phyloP scores from a whole-genome alignment of 2,888 invertebrate species.

The Panopea generosa region DNA sequence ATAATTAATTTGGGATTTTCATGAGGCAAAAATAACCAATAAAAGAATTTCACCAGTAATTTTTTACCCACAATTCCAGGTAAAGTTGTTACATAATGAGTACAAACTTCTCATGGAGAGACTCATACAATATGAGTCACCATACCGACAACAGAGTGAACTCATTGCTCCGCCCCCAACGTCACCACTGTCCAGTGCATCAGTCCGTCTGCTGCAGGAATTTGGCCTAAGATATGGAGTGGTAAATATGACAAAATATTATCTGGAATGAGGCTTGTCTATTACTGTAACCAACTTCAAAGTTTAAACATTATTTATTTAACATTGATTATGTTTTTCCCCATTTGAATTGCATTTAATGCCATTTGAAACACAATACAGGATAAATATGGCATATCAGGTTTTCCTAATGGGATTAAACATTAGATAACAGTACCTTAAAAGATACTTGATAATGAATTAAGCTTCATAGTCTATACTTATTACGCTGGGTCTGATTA shows the following conservation, averaged over 20 bases:
- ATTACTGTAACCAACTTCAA: background rate
- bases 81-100: constrained; percentile 67
- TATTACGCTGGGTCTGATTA: too few species aligned
- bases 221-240: constrained; percentile 81
- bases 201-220: constrained; percentile 76
- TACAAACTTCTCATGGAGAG: constrained; percentile 74
- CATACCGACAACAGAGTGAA: constrained; percentile 67
- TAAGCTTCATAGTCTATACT: too few species aligned
- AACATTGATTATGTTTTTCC: too few species aligned
- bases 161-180: constrained; percentile 61
- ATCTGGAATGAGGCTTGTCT: background rate
- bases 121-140: constrained; percentile 77
- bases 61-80: constrained; percentile 11
- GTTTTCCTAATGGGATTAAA: too few species aligned
- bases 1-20: too few species aligned
- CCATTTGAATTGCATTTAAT: too few species aligned
- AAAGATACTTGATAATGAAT: too few species aligned
- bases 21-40: too few species aligned
- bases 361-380: too few species aligned
- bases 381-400: too few species aligned
- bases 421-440: too few species aligned
- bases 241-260: constrained; percentile 72
- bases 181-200: constrained; percentile 75
- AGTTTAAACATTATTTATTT: background rate
- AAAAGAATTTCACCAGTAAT: too few species aligned